Evolutionary conservation across 2,113 vertebrate genomes (phyloP).

Genomic region (Hystrix cristata): DNA sequence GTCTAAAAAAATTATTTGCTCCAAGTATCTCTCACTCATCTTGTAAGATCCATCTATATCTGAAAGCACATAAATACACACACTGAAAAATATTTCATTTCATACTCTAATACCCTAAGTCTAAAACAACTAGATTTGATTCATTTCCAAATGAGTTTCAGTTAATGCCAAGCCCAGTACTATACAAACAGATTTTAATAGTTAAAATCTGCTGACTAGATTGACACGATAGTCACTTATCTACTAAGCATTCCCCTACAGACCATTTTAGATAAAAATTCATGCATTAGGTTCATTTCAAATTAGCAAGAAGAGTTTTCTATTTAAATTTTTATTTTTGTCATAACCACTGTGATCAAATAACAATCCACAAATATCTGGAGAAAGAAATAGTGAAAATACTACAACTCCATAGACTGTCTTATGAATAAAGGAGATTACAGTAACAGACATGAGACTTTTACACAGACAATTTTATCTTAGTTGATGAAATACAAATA

Average conservation of each 20-base stretch:
- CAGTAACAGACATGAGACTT: neutral
- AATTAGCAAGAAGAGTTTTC: constrained; percentile 6
- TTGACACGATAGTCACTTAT: neutral
- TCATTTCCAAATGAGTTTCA: constrained; percentile 30
- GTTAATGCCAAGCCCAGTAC: neutral
- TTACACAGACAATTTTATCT: constrained; percentile 41
- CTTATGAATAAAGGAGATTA: constrained; percentile 6
- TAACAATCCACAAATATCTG: neutral
- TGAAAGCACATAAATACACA: neutral
- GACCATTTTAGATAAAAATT: neutral
- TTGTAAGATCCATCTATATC: neutral
- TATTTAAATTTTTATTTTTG: constrained; percentile 20
- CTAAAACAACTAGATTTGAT: constrained; percentile 17
- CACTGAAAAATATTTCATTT: constrained; percentile 26
- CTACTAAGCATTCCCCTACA: neutral
- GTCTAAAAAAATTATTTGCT: neutral
- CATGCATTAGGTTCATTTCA: constrained; percentile 20
- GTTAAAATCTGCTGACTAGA: constrained; percentile 15
- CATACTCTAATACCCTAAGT: neutral
- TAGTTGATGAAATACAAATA: neutral
- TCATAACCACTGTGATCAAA: neutral
- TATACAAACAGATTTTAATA: neutral
- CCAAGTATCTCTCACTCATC: neutral
- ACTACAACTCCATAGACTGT: neutral
- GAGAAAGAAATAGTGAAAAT: neutral